Percentiles rank a stretch among this genome's conserved stretches.
These are phyloP conservation scores for Microplitis mediator DNA, from an alignment of 1,140 invertebrate species.

Conservation along the genomic window DNA sequence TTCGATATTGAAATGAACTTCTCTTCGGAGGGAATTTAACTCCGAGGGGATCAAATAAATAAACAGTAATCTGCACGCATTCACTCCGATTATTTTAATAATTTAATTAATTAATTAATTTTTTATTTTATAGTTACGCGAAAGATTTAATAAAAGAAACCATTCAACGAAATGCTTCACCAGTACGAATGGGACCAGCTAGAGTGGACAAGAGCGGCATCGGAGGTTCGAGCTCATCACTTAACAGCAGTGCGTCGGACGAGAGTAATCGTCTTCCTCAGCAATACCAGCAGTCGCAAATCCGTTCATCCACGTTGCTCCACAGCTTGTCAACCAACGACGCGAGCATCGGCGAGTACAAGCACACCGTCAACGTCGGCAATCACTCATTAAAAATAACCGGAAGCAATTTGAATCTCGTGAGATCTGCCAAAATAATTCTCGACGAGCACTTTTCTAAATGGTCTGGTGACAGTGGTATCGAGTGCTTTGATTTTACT, in stretches of 20 bases:
- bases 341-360: constrained; percentile 82
- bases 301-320: constrained; percentile 63
- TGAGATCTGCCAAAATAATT: constrained; percentile 82
- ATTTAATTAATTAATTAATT: constrained; percentile 16
- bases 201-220: constrained; percentile 65
- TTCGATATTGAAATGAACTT: no score
- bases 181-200: constrained; percentile 73
- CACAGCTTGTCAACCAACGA: constrained; percentile 84
- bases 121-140: constrained; percentile 70
- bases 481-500: constrained; percentile 64
- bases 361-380: constrained; percentile 82
- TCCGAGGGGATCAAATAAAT: no score
- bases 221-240: constrained; percentile 69
- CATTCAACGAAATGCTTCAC: constrained; percentile 89
- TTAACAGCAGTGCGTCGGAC: constrained; percentile 78
- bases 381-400: constrained; percentile 82
- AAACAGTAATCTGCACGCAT: no score
- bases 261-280: constrained; percentile 65
- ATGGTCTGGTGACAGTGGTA: constrained; percentile 51
- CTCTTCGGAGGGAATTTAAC: no score
- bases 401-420: constrained; percentile 80
- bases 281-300: constrained; percentile 45
- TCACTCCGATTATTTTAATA: not conserved
- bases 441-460: constrained; percentile 80
- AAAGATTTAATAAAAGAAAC: constrained; percentile 91